phyloP scores from a whole-genome alignment of 1,140 invertebrate genomes.

The Watersipora subatra region DNA sequence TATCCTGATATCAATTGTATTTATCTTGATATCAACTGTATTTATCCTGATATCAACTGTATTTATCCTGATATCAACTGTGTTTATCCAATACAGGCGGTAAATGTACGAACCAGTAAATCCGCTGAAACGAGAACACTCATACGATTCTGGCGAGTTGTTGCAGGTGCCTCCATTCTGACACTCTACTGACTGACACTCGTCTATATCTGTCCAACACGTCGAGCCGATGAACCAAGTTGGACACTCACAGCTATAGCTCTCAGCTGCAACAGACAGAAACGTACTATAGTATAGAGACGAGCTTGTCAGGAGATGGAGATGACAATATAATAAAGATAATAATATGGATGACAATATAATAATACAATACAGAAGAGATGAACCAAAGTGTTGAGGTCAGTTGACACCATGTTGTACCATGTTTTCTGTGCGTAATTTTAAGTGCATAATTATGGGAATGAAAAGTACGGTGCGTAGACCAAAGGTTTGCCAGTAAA shows the following conservation, averaged over 20 bases:
- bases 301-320: too few species aligned
- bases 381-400: not conserved
- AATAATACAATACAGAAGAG: not conserved
- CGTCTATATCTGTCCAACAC: constrained; percentile 27
- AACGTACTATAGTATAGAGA: not conserved
- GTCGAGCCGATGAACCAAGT: constrained; percentile 25
- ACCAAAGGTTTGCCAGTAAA: too few species aligned
- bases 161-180: constrained; percentile 19
- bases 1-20: not conserved
- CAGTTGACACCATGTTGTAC: not conserved
- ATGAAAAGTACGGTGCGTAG: too few species aligned
- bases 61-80: too few species aligned
- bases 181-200: constrained; percentile 19
- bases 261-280: constrained; percentile 11
- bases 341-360: too few species aligned
- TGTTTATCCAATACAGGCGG: not conserved
- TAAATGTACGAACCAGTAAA: constrained; percentile 7
- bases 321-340: too few species aligned
- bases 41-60: not conserved
- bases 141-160: constrained; percentile 10
- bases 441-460: too few species aligned
- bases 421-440: too few species aligned
- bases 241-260: constrained; percentile 30
- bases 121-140: constrained; percentile 12
- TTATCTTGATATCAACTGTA: not conserved